phyloP scores from a whole-genome alignment of 2,888 invertebrate genomes.

The Lysandra bellargus region DNA sequence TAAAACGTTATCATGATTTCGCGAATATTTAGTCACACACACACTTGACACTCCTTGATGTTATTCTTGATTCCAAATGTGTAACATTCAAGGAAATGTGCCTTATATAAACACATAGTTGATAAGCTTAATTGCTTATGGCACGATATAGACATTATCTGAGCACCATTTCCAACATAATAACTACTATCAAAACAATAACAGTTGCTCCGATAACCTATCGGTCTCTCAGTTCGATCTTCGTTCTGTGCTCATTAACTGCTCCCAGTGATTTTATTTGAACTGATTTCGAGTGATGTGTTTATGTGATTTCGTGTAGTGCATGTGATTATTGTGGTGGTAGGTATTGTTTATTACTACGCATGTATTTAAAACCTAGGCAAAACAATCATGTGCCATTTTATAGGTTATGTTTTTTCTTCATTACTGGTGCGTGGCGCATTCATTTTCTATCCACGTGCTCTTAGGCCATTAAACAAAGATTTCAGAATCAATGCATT shows the following conservation, averaged over 20 bases:
- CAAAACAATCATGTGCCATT: background rate
- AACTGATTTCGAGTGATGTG: background rate
- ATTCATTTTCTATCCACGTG: background rate
- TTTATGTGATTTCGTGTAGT: conserved; percentile 10
- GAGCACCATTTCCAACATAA: conserved; percentile 74
- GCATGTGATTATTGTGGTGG: conserved; percentile 1
- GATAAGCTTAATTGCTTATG: conserved; percentile 67
- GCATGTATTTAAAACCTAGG: background rate
- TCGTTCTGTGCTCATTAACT: conserved; percentile 39
- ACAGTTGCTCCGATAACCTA: conserved; percentile 56
- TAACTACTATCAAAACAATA: conserved; percentile 79
- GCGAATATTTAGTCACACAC: background rate
- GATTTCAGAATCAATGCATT: conserved; percentile 16
- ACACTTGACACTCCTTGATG: conserved; percentile 6
- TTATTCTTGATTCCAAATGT: conserved; percentile 33
- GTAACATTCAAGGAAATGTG: conserved; percentile 52
- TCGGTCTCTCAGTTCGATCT: conserved; percentile 30
- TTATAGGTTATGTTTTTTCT: background rate
- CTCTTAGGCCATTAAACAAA: background rate
- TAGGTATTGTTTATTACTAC: background rate
- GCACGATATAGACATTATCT: conserved; percentile 74
- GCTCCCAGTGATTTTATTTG: conserved; percentile 33
- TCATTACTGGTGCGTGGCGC: background rate
- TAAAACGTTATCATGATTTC: background rate
- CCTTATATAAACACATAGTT: conserved; percentile 45